Evolutionary conservation across 2,113 vertebrate genomes (phyloP).

Genomic region (Madoqua kirkii): DNA sequence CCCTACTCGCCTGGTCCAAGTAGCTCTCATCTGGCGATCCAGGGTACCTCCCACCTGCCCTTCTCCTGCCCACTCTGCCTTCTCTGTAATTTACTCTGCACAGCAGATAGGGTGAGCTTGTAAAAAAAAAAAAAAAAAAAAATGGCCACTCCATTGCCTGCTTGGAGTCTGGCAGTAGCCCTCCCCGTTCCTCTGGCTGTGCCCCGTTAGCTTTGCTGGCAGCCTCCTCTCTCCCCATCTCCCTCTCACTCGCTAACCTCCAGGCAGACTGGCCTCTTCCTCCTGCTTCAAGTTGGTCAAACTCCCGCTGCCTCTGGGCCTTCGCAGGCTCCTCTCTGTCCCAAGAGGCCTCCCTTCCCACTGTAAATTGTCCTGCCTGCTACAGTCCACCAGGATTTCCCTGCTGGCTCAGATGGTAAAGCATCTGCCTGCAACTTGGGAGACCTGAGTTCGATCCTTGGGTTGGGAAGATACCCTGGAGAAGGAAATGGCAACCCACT

Average conservation of each 20-base stretch:
- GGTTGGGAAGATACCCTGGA: neutral
- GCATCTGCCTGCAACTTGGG: neutral
- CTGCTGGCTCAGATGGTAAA: neutral
- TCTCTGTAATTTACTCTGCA: neutral
- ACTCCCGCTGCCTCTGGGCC: fast-evolving
- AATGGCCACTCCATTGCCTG: neutral
- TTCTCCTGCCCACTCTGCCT: neutral
- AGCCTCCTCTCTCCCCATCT: too few species aligned
- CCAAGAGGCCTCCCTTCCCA: neutral
- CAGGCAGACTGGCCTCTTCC: neutral
- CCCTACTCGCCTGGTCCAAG: neutral
- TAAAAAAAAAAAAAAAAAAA: neutral
- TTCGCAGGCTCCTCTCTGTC: too few species aligned
- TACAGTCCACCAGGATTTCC: neutral
- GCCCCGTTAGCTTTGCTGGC: fast-evolving
- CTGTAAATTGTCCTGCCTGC: neutral
- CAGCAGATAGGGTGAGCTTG: neutral
- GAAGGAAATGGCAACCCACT: neutral
- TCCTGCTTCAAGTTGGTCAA: neutral
- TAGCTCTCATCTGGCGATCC: neutral
- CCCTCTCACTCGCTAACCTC: too few species aligned
- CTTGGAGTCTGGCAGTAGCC: neutral
- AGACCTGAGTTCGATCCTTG: neutral
- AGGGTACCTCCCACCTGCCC: neutral
- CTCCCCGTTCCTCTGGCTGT: neutral